Percentiles rank a stretch among this genome's conserved stretches.
phyloP scores from a whole-genome alignment of 2,113 vertebrate species.

The Oncorhynchus clarkii region DNA sequence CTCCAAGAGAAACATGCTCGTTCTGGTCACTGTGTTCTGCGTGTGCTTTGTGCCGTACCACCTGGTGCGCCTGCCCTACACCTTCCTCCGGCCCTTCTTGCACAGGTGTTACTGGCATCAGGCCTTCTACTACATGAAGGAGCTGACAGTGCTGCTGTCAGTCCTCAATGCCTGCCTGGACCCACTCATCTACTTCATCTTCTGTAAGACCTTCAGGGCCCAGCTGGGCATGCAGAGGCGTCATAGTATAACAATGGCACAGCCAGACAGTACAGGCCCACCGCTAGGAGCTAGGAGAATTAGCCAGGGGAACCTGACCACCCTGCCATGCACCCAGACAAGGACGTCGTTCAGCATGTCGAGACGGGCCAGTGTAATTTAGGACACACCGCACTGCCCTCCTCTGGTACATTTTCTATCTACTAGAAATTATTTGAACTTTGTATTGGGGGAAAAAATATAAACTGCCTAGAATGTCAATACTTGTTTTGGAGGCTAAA shows the following conservation, averaged over 20 bases:
- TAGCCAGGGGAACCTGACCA: background rate
- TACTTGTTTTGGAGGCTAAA: no score
- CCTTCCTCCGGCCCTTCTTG: constrained; percentile 23
- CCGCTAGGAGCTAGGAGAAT: background rate
- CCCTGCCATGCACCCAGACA: background rate
- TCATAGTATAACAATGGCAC: background rate
- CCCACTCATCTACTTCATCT: constrained; percentile 72
- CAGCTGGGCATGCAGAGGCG: constrained; percentile 25
- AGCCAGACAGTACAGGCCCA: rapidly evolving
- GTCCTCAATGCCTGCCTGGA: constrained; percentile 71
- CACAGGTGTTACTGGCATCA: background rate
- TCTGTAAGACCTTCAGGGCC: constrained; percentile 65
- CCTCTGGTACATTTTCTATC: background rate
- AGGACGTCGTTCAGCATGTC: background rate
- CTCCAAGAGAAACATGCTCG: constrained; percentile 65
- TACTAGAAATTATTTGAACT: no score
- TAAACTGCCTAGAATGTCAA: no score
- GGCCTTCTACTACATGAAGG: constrained; percentile 60
- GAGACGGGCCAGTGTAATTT: background rate
- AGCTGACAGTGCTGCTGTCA: constrained; percentile 58
- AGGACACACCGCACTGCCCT: background rate
- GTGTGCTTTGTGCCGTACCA: constrained; percentile 75
- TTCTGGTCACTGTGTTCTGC: constrained; percentile 68
- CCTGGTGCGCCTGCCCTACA: constrained; percentile 65
- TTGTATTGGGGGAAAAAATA: no score